Conservation (phyloP, 2,113 vertebrate genomes). For the Podarcis muralis region DNA sequence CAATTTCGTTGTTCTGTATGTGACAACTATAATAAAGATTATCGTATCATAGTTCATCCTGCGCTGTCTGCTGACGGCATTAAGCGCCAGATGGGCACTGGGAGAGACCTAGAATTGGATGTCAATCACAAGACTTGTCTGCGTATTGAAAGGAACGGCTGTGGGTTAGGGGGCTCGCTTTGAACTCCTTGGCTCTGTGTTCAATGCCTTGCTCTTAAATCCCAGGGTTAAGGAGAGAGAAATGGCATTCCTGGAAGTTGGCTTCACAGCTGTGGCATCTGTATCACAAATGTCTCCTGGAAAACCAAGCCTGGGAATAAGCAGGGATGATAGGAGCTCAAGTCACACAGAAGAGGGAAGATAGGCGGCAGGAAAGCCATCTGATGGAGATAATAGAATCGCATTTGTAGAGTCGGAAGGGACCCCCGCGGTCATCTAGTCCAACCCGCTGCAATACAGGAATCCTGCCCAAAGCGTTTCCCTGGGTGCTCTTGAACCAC, state of each 20-base stretch:
- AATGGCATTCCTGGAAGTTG: not conserved
- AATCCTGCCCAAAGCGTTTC: too few relatives aligned
- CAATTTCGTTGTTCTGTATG: too few relatives aligned
- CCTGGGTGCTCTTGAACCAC: too few relatives aligned
- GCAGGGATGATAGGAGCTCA: too few relatives aligned
- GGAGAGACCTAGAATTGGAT: conserved; percentile 55
- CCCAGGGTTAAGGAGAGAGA: conserved; percentile 2
- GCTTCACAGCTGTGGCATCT: conserved; percentile 50
- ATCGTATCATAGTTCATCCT: not conserved
- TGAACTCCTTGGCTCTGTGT: conserved; percentile 5
- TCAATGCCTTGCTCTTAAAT: not conserved
- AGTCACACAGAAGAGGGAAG: not conserved
- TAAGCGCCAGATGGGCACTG: conserved; percentile 45
- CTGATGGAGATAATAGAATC: too few relatives aligned
- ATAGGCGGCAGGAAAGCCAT: too few relatives aligned
- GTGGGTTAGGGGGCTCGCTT: conserved; percentile 43
- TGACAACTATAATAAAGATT: too few relatives aligned
- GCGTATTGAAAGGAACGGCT: conserved; percentile 57
- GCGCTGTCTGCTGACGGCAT: conserved; percentile 51
- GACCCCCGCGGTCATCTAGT: too few relatives aligned
- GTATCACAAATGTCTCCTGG: conserved; percentile 59
- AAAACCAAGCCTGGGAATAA: conserved; percentile 34
- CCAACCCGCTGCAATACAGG: too few relatives aligned
- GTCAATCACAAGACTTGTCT: conserved; percentile 13
- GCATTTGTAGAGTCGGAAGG: too few relatives aligned